phyloP scores from a whole-genome alignment of 2,888 invertebrate genomes.

The Litoditis marina region DNA sequence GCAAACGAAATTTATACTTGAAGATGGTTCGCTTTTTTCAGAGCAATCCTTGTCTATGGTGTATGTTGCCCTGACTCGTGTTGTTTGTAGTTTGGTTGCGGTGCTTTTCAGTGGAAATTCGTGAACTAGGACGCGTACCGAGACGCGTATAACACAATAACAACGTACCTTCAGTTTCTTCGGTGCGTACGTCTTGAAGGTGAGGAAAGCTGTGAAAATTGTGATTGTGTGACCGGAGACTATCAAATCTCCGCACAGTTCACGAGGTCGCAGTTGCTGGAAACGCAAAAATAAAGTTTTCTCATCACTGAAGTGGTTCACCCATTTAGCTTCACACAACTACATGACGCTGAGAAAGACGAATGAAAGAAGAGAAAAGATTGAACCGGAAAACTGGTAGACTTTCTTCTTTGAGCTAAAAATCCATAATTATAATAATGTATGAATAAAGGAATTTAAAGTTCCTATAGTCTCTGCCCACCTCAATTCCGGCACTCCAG shows the following conservation, averaged over 20 bases:
- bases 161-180: conserved; percentile 38
- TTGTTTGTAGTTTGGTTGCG: too few relatives aligned
- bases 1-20: too few relatives aligned
- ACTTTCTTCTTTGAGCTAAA: background rate
- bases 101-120: too few relatives aligned
- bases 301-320: background rate
- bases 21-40: too few relatives aligned
- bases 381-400: too few relatives aligned
- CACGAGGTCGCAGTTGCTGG: conserved; percentile 36
- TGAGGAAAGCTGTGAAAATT: conserved; percentile 48
- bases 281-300: background rate
- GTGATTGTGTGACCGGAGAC: conserved; percentile 60
- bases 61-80: background rate
- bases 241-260: conserved; percentile 59
- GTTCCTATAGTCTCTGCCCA: too few relatives aligned
- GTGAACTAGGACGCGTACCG: too few relatives aligned
- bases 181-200: conserved; percentile 52
- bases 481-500: conserved; percentile 58
- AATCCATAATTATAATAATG: background rate
- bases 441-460: too few relatives aligned
- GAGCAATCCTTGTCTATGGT: too few relatives aligned
- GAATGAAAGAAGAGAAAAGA: too few relatives aligned
- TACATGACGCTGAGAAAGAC: too few relatives aligned
- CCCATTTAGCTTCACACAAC: background rate
- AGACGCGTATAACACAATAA: conserved; percentile 1